phyloP scores from a whole-genome alignment of 1,140 invertebrate genomes.

The Heliothis virescens region DNA sequence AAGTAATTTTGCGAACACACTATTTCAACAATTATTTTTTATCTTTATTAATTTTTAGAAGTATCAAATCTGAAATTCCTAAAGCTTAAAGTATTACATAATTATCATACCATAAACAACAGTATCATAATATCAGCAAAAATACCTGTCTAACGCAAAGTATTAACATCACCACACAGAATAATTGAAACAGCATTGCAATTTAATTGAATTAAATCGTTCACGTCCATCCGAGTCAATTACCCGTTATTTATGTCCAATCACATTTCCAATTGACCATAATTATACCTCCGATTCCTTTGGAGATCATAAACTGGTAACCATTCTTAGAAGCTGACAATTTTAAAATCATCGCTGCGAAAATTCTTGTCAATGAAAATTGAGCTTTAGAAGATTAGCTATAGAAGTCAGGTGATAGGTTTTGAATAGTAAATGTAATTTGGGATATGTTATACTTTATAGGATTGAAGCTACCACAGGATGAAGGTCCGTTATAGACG shows the following conservation, averaged over 20 bases:
- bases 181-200: conserved; percentile 36
- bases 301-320: conserved; percentile 56
- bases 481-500: conserved; percentile 43
- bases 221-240: conserved; percentile 38
- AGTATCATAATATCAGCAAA: neutral
- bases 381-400: neutral
- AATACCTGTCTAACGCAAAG: neutral
- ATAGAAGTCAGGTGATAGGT: neutral
- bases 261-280: conserved; percentile 50
- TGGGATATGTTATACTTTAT: conserved; percentile 43
- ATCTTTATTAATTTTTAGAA: no score
- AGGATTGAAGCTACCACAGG: conserved; percentile 40
- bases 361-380: neutral
- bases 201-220: conserved; percentile 45
- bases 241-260: conserved; percentile 47
- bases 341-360: neutral
- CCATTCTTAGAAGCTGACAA: conserved; percentile 43
- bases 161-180: neutral
- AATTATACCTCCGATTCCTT: conserved; percentile 56
- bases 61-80: no score
- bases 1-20: neutral
- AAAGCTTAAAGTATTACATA: no score
- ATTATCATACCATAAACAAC: neutral
- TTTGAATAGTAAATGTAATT: neutral
- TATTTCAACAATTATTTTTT: no score